Conservation (phyloP, 2,888 invertebrate species). For the Nomada flava region DNA sequence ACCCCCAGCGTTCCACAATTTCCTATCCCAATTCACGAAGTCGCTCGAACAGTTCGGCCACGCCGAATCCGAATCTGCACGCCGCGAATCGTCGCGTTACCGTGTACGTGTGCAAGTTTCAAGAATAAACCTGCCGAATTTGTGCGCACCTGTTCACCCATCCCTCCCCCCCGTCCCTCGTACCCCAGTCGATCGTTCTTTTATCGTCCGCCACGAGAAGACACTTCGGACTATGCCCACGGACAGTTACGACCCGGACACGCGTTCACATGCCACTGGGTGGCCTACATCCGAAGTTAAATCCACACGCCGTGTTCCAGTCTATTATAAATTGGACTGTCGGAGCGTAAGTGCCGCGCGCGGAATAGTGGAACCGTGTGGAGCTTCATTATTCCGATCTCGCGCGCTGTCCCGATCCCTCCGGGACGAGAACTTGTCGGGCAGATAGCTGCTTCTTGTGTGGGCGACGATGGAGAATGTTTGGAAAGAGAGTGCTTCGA, state of each 20-base stretch:
- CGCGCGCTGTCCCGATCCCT: background rate
- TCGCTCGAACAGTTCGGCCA: conserved; percentile 1
- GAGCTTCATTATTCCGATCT: conserved; percentile 35
- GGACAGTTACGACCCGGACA: conserved; percentile 40
- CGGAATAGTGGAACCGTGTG: conserved; percentile 24
- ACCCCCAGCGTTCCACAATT: background rate
- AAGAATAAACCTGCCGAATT: conserved; percentile 45
- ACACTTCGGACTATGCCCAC: conserved; percentile 13
- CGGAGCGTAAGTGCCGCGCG: conserved; percentile 37
- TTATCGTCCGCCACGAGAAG: background rate
- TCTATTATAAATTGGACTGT: conserved; percentile 59
- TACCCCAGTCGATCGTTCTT: background rate
- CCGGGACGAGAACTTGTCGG: too few relatives aligned
- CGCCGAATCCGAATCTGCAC: conserved; percentile 16
- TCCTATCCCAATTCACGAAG: background rate
- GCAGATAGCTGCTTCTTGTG: too few relatives aligned
- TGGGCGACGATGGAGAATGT: too few relatives aligned
- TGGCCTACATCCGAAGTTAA: conserved; percentile 68
- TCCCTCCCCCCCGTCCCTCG: background rate
- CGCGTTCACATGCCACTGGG: conserved; percentile 51
- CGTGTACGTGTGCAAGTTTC: conserved; percentile 33
- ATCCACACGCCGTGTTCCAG: conserved; percentile 59
- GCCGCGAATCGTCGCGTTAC: conserved; percentile 17
- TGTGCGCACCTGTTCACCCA: conserved; percentile 56
- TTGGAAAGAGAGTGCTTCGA: too few relatives aligned